Evolutionary conservation across 2,113 vertebrate genomes (phyloP).

Genomic region (Lophochroa leadbeateri): DNA sequence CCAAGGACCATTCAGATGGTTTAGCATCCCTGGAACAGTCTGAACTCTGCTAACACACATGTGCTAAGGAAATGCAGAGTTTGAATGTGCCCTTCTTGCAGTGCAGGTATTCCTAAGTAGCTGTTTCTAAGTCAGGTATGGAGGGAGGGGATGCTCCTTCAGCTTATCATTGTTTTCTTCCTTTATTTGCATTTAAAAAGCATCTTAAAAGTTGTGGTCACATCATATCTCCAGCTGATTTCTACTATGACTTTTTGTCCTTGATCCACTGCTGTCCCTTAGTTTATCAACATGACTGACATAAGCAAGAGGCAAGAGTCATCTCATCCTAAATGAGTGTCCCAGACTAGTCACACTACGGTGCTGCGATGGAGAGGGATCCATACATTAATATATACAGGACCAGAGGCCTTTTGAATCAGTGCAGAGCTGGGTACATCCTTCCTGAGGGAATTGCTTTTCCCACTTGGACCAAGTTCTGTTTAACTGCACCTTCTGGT

Average conservation of each 20-base stretch:
- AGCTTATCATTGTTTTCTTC: not conserved
- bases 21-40: not conserved
- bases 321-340: not conserved
- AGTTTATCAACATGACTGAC: not conserved
- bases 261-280: not conserved
- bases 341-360: not conserved
- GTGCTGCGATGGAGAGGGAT: not conserved
- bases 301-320: not conserved
- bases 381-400: fast-evolving
- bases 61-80: not conserved
- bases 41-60: not conserved
- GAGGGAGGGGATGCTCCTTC: not conserved
- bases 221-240: not conserved
- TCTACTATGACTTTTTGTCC: not conserved
- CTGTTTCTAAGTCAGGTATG: fast-evolving
- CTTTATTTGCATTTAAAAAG: not conserved
- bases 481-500: not conserved
- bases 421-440: not conserved
- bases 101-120: not conserved
- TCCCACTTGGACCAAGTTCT: not conserved
- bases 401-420: not conserved
- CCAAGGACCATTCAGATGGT: fast-evolving
- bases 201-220: not conserved
- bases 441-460: not conserved
- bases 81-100: fast-evolving